Percentiles rank a stretch among this genome's conserved stretches.
Evolutionary conservation across 2,113 vertebrate species (phyloP).

Genomic region (Protomyctophum bolini): DNA sequence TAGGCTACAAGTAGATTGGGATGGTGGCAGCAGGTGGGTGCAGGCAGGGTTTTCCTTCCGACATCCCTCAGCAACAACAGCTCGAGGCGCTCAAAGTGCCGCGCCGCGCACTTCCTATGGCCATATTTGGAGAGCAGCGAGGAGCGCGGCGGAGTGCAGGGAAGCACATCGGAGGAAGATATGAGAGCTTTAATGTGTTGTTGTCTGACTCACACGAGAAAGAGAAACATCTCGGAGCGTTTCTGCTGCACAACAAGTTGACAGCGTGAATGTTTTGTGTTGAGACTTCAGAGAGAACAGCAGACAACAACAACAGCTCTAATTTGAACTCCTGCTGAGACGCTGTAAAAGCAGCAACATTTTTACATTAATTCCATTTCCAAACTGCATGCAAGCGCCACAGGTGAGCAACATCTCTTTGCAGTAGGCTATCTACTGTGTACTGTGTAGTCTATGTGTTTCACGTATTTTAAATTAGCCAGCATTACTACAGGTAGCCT

Average conservation of each 20-base stretch:
- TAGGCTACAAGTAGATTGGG: conserved; percentile 24
- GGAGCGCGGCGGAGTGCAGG: conserved; percentile 50
- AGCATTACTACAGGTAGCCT: no score
- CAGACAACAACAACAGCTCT: conserved; percentile 33
- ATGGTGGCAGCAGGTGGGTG: conserved; percentile 48
- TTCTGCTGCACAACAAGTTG: conserved; percentile 44
- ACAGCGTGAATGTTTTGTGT: conserved; percentile 27
- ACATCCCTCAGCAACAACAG: conserved; percentile 79
- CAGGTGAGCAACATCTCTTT: conserved; percentile 70
- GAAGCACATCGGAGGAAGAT: conserved; percentile 59
- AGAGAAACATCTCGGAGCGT: conserved; percentile 63
- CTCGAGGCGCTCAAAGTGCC: conserved; percentile 48
- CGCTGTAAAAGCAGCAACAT: conserved; percentile 38
- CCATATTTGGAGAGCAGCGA: conserved; percentile 77
- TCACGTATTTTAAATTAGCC: no score
- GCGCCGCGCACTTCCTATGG: conserved; percentile 70
- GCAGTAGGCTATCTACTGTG: background rate
- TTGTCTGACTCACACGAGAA: conserved; percentile 62
- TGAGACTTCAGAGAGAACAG: background rate
- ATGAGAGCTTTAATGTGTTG: conserved; percentile 68
- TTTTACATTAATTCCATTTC: conserved; percentile 43
- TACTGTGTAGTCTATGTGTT: no score
- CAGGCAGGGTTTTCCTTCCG: conserved; percentile 56
- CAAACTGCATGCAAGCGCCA: conserved; percentile 63
- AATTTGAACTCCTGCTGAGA: conserved; percentile 65